Base-by-base conservation (phyloP, 2,113 vertebrate genomes). In the Tenrec ecaudatus region DNA sequence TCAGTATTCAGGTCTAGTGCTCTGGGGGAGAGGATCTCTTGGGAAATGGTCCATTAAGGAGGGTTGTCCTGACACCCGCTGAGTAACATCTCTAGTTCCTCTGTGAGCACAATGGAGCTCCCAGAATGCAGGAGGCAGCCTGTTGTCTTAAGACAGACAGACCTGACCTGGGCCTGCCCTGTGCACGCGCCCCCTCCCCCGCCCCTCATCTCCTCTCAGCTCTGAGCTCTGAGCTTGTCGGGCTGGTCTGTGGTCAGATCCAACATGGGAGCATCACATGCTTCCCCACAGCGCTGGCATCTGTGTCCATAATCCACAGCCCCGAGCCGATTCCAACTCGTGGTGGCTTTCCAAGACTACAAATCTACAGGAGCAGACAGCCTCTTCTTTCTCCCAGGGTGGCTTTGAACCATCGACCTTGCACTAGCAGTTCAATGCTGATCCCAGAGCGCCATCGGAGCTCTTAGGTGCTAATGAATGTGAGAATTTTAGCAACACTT, bases 21-120 rank as follows among this genome's bases (percentile, higher is more conserved):
- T 53, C 40, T 53, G 47, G 47, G 47, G 47, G 47, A 53, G 47
- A 76, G 33, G 22, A 29, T 73, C 68, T 58, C 43, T 82, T 73
- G 88, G 78, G 47, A 53, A 53, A 14, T 53, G 47, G 9, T 53
- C 47, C 47, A 53, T 53, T 53, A 53, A 53, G 47, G 12, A 47
- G 47, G 47, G 47, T 53, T 53, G 47, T 53, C 47, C 47, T 53
- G 47, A 53, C 47, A 53, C 47, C 47, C 9, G 47, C 47, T 53
- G 47, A 53, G 47, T 53, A 10, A 53, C 4, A 10, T 53, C 47
- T 53, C 9, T 53, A 53, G 47, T 53, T 53, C 47, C 47, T 77
- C 79, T 33, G 36, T 33, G 47, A 80, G 38, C 83, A 91, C 81
- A 43, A 31, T 86, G 64, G 53, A 82, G 33, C 36, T 90, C 86